These are phyloP conservation scores for Prostheceraeus crozeri DNA, from an alignment of 2,888 invertebrate species.

Conservation along the genomic window DNA sequence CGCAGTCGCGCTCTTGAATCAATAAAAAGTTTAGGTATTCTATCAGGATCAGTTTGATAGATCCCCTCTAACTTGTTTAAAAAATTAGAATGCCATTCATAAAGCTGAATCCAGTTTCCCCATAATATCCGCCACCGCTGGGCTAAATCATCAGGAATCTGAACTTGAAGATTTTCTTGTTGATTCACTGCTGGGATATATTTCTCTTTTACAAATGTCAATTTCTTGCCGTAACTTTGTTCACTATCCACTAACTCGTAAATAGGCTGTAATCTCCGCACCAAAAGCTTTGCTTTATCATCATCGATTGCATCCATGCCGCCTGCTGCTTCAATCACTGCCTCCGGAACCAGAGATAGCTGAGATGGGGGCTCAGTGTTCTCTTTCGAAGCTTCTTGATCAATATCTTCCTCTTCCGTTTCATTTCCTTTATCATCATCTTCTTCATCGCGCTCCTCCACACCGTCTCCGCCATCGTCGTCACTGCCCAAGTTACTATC, in stretches of 20 bases:
- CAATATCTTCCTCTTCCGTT: too few relatives aligned
- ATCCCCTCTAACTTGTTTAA: constrained; percentile 15
- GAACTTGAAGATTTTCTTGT: too few relatives aligned
- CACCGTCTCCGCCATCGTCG: too few relatives aligned
- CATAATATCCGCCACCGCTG: constrained; percentile 35
- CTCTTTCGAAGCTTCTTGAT: too few relatives aligned
- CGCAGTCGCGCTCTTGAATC: constrained; percentile 31
- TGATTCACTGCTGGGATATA: constrained; percentile 28
- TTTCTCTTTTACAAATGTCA: constrained; percentile 15
- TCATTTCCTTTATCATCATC: too few relatives aligned
- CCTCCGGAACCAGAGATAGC: too few relatives aligned
- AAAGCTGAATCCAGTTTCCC: constrained; percentile 36
- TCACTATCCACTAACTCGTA: constrained; percentile 26
- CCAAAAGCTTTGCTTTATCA: too few relatives aligned
- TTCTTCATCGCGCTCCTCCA: too few relatives aligned
- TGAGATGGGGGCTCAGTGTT: too few relatives aligned
- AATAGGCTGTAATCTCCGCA: constrained; percentile 26
- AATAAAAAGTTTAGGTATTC: constrained; percentile 35
- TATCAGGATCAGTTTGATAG: constrained; percentile 23
- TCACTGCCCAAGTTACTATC: too few relatives aligned
- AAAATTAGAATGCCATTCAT: constrained; percentile 33
- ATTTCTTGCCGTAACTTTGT: constrained; percentile 8
- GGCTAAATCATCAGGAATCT: constrained; percentile 31
- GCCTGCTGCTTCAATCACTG: too few relatives aligned
- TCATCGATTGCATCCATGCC: too few relatives aligned